phyloP scores from a whole-genome alignment of 2,113 vertebrate species.

The Salvelinus fontinalis region DNA sequence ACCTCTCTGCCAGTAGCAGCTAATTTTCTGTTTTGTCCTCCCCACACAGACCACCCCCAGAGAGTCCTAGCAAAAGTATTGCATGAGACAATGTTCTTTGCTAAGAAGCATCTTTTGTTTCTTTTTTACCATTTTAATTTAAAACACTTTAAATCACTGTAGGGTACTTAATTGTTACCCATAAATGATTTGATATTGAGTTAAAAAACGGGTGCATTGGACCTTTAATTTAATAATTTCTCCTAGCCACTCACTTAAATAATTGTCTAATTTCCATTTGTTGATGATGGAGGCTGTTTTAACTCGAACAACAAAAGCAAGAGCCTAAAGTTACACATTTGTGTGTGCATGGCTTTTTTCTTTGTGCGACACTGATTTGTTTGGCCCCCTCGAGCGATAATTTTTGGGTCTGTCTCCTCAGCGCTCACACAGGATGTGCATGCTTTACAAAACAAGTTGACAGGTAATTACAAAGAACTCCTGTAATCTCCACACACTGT shows the following conservation, averaged over 20 bases:
- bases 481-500: constrained; percentile 14
- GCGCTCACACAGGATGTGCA: constrained; percentile 2
- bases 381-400: constrained; percentile 8
- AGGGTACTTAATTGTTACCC: no score
- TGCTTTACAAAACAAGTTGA: constrained; percentile 18
- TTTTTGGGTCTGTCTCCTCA: constrained; percentile 1
- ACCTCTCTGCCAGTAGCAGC: no score
- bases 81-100: no score
- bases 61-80: no score
- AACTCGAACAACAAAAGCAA: not conserved
- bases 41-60: no score
- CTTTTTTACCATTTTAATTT: no score
- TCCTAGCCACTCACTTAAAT: not conserved
- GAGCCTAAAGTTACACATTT: not conserved
- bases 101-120: no score
- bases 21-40: no score
- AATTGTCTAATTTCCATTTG: not conserved
- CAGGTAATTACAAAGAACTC: constrained; percentile 21
- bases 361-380: not conserved
- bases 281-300: not conserved
- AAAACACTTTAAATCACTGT: no score
- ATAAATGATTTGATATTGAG: no score
- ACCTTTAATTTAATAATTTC: not conserved
- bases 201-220: no score
- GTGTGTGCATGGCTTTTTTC: not conserved